Evolutionary conservation across 2,113 vertebrate species (phyloP).

Genomic region (Bufo bufo): DNA sequence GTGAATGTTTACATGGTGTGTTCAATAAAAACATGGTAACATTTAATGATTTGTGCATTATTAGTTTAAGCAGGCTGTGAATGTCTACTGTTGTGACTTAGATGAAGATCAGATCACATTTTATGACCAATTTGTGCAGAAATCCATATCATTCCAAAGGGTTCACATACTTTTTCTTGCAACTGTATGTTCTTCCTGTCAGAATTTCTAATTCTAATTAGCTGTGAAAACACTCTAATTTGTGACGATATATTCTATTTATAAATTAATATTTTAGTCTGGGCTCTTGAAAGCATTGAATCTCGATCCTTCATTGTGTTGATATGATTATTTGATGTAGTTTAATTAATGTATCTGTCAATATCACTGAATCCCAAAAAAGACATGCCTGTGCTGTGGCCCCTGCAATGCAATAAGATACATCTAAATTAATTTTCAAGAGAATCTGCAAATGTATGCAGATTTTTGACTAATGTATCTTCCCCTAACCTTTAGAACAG

Average conservation of each 20-base stretch:
- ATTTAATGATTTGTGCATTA: too few relatives aligned
- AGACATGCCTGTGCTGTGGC: not conserved
- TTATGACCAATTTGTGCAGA: too few relatives aligned
- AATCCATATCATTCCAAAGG: too few relatives aligned
- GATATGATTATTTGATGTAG: slow-evolving; percentile 12
- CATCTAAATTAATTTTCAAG: slow-evolving; percentile 41
- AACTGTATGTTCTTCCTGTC: not conserved
- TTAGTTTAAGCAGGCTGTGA: too few relatives aligned
- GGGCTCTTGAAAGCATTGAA: not conserved
- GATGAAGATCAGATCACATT: too few relatives aligned
- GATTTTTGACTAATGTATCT: slow-evolving; percentile 53
- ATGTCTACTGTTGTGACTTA: too few relatives aligned
- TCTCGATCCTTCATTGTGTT: not conserved
- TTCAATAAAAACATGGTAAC: too few relatives aligned
- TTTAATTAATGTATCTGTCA: slow-evolving; percentile 47
- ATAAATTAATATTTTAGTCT: not conserved
- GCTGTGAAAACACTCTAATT: not conserved
- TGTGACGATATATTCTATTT: not conserved
- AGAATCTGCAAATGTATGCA: slow-evolving; percentile 54
- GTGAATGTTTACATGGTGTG: too few relatives aligned
- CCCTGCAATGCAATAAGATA: slow-evolving; percentile 11
- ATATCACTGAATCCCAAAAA: slow-evolving; percentile 13
- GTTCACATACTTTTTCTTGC: too few relatives aligned
- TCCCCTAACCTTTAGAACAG: slow-evolving; percentile 55
- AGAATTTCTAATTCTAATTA: not conserved